These are phyloP conservation scores for Aphidius ervi DNA, from an alignment of 1,140 invertebrate species.

Conservation along the genomic window DNA sequence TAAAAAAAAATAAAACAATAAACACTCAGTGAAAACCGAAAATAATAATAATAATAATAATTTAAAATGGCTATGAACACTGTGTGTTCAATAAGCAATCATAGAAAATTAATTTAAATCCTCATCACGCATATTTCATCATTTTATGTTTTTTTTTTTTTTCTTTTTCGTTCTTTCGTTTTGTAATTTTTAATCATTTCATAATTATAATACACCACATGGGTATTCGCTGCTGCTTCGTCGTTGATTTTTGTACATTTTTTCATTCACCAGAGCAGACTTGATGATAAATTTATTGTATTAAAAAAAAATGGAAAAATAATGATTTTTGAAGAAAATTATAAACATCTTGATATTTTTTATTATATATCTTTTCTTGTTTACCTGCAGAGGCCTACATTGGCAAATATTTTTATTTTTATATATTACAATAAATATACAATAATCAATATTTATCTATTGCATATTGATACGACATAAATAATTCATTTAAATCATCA, in stretches of 20 bases:
- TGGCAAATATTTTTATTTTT: too few relatives aligned
- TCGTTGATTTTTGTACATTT: constrained; percentile 3
- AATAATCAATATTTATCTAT: too few relatives aligned
- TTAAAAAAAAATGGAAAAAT: too few relatives aligned
- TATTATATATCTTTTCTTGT: too few relatives aligned
- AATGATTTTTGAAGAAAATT: too few relatives aligned
- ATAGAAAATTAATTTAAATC: constrained; percentile 15
- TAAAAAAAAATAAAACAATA: constrained; percentile 8
- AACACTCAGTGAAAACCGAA: constrained; percentile 16
- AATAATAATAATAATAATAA: background rate
- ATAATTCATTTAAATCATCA: too few relatives aligned
- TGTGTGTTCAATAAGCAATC: constrained; percentile 4
- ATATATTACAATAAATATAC: too few relatives aligned
- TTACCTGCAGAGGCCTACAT: too few relatives aligned
- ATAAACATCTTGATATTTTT: too few relatives aligned
- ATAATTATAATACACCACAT: constrained; percentile 12
- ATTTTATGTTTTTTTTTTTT: constrained; percentile 8
- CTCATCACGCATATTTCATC: constrained; percentile 14
- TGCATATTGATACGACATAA: too few relatives aligned
- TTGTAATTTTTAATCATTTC: background rate
- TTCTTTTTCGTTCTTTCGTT: background rate
- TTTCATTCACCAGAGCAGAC: background rate
- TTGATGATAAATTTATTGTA: background rate
- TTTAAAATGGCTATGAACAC: constrained; percentile 13
- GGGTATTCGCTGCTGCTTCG: constrained; percentile 4